These are phyloP conservation scores for Ophraella communa DNA, from an alignment of 2,888 invertebrate species.

Conservation along the genomic window DNA sequence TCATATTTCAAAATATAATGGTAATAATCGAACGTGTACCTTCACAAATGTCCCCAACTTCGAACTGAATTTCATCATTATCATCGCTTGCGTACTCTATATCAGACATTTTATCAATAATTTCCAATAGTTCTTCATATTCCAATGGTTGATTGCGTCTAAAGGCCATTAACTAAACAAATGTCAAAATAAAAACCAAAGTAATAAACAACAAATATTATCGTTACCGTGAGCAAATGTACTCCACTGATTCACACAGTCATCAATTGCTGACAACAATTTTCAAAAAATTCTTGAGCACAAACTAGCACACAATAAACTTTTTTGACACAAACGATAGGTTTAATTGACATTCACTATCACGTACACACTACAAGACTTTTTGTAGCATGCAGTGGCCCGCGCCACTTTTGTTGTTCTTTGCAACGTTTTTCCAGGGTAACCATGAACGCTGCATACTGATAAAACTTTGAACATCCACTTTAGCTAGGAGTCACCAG, in stretches of 20 bases:
- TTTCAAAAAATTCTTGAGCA: too few species aligned
- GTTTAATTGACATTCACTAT: not conserved
- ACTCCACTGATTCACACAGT: not conserved
- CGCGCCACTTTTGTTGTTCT: too few species aligned
- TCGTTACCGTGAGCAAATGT: not conserved
- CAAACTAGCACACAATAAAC: too few species aligned
- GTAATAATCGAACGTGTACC: not conserved
- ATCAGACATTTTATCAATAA: not conserved
- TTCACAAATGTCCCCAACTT: not conserved
- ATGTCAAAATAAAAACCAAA: constrained; percentile 1
- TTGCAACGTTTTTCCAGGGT: too few species aligned
- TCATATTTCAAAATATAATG: not conserved
- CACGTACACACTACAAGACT: too few species aligned
- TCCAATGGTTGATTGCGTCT: not conserved
- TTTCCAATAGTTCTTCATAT: not conserved
- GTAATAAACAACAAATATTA: not conserved
- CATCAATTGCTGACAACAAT: not conserved
- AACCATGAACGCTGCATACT: not conserved
- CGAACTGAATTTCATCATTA: not conserved
- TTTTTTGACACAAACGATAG: not conserved
- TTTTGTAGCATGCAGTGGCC: too few species aligned
- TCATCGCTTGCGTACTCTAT: not conserved
- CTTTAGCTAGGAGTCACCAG: too few species aligned
- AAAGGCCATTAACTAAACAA: not conserved
- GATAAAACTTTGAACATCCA: not conserved